A percentile compares a stretch with the other conserved stretches of the same genome.
Conservation (phyloP, 2,113 vertebrate genomes). For the Melospiza georgiana region DNA sequence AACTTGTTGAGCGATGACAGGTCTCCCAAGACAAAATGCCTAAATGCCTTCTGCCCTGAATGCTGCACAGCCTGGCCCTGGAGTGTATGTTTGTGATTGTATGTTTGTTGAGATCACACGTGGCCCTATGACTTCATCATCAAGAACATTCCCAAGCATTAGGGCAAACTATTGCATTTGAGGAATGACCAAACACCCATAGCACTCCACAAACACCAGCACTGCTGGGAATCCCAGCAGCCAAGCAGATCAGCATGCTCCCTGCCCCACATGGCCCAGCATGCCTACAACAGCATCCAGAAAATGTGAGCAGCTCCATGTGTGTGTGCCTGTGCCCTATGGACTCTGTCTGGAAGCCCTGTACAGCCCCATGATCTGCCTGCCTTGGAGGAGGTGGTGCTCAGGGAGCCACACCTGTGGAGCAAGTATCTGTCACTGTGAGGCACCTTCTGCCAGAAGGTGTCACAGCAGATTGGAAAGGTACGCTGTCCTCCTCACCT, state of each 20-base stretch:
- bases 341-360: background rate
- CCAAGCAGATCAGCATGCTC: background rate
- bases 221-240: background rate
- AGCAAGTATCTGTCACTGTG: background rate
- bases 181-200: background rate
- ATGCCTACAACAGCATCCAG: background rate
- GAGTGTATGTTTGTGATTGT: background rate
- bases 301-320: accelerated
- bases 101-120: background rate
- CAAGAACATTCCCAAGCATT: background rate
- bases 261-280: background rate
- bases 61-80: background rate
- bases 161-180: background rate
- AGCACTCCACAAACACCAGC: background rate
- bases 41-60: background rate
- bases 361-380: background rate
- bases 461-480: background rate
- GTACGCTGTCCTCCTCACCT: background rate
- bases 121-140: background rate
- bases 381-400: background rate
- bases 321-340: background rate
- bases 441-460: background rate
- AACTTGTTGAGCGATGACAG: background rate
- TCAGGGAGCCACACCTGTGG: slow-evolving; percentile 14
- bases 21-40: background rate